A percentile compares a stretch with the other conserved stretches of the same genome.
Conservation (phyloP, 1,140 invertebrate species). For the Drosophila mojavensis region DNA sequence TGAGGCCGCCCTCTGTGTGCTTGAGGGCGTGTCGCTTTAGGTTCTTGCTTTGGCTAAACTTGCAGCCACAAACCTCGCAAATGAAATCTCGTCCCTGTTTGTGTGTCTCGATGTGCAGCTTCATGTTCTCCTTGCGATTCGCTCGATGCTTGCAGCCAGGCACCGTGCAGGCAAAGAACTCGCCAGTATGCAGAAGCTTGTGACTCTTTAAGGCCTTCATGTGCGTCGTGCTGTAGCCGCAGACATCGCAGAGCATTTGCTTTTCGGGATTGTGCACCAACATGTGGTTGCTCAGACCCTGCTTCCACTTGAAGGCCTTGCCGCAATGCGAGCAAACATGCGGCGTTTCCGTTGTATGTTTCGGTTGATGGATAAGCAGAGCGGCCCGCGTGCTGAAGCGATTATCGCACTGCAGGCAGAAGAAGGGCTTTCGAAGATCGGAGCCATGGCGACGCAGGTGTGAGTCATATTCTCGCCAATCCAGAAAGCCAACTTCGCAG, state of each 20-base stretch:
- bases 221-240: conserved; percentile 86
- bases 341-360: conserved; percentile 86
- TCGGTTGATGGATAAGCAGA: conserved; percentile 85
- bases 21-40: conserved; percentile 85
- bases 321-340: conserved; percentile 86
- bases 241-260: conserved; percentile 87
- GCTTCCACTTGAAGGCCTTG: conserved; percentile 88
- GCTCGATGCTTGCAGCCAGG: conserved; percentile 85
- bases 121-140: conserved; percentile 85
- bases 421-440: conserved; percentile 85
- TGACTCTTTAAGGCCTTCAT: conserved; percentile 86
- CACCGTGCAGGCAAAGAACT: conserved; percentile 85
- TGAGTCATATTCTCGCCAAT: conserved; percentile 81
- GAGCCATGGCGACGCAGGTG: conserved; percentile 85
- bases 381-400: conserved; percentile 85
- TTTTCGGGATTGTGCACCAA: conserved; percentile 86
- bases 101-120: conserved; percentile 85
- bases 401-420: conserved; percentile 85
- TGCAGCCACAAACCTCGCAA: conserved; percentile 85
- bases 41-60: conserved; percentile 85
- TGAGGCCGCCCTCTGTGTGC: conserved; percentile 75
- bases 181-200: conserved; percentile 85
- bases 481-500: conserved; percentile 84
- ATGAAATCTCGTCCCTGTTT: conserved; percentile 85
- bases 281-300: conserved; percentile 86